Conservation (phyloP, 2,113 vertebrate genomes). For the Phalacrocorax aristotelis region DNA sequence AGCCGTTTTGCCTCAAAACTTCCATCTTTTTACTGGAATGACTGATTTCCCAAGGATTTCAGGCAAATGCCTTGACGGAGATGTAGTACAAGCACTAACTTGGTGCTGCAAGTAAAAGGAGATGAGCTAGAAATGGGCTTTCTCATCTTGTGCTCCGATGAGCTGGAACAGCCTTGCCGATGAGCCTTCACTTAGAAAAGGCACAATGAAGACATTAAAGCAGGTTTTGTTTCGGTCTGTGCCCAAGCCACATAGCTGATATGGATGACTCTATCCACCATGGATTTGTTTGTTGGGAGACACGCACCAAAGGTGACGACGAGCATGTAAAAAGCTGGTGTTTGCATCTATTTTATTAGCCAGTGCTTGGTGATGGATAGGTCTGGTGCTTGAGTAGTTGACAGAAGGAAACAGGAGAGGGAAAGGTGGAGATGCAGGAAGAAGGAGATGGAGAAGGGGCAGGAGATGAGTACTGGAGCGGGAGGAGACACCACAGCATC, state of each 20-base stretch:
- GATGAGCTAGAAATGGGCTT: background rate
- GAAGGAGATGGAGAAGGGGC: background rate
- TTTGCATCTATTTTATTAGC: background rate
- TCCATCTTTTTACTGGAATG: background rate
- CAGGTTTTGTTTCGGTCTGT: background rate
- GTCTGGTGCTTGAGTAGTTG: rapidly evolving
- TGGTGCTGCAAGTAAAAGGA: rapidly evolving
- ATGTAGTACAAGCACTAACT: background rate
- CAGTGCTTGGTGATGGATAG: background rate
- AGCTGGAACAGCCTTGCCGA: background rate
- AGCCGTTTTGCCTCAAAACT: background rate
- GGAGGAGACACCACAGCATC: rapidly evolving
- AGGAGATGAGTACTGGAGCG: rapidly evolving
- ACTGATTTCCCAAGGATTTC: background rate
- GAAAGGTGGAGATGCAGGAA: background rate
- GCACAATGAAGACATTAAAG: background rate
- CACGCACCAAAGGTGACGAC: rapidly evolving
- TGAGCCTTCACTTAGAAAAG: background rate
- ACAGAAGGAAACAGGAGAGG: rapidly evolving
- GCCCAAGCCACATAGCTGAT: rapidly evolving
- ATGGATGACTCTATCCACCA: background rate
- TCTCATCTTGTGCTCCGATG: background rate
- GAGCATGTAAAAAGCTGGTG: background rate
- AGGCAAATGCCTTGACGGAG: background rate
- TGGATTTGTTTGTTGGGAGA: rapidly evolving